Conservation (phyloP, 2,888 invertebrate genomes). For the Harpagoxenus sublaevis region DNA sequence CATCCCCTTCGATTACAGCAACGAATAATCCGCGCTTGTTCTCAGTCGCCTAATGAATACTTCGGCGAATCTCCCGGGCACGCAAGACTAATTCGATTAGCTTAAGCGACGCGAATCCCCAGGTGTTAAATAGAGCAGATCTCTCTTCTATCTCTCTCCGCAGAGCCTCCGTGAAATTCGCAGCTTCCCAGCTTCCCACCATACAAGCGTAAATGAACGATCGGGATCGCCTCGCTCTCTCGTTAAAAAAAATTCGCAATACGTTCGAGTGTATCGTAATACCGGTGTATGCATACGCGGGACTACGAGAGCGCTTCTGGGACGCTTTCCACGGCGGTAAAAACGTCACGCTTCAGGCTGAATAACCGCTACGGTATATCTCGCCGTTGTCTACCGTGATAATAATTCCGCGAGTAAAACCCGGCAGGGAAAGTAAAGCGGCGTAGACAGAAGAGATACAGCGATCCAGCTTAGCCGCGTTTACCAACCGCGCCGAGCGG, state of each 20-base stretch:
- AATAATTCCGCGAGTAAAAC: constrained; percentile 57
- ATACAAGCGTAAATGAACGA: neutral
- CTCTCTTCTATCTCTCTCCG: neutral
- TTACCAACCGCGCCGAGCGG: constrained; percentile 49
- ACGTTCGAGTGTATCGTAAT: neutral
- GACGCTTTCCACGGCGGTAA: constrained; percentile 65
- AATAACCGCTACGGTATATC: constrained; percentile 59
- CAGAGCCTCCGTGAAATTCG: neutral
- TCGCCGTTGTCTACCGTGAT: constrained; percentile 55
- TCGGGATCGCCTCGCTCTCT: neutral
- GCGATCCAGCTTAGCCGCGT: constrained; percentile 29
- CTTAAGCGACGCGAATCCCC: constrained; percentile 40
- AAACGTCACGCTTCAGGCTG: constrained; percentile 64
- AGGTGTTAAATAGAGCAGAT: constrained; percentile 46
- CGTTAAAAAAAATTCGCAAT: constrained; percentile 2
- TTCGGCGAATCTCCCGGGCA: constrained; percentile 37
- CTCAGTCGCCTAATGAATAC: constrained; percentile 43
- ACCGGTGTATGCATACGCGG: neutral
- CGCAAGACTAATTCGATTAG: constrained; percentile 46
- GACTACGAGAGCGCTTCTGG: neutral
- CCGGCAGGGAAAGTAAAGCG: constrained; percentile 49
- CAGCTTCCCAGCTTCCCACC: neutral
- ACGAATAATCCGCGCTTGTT: constrained; percentile 43
- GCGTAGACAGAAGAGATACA: constrained; percentile 39
- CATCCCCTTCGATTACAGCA: constrained; percentile 22